Conservation (phyloP, 2,797 vertebrate species). For the Steatocranus sp. region DNA sequence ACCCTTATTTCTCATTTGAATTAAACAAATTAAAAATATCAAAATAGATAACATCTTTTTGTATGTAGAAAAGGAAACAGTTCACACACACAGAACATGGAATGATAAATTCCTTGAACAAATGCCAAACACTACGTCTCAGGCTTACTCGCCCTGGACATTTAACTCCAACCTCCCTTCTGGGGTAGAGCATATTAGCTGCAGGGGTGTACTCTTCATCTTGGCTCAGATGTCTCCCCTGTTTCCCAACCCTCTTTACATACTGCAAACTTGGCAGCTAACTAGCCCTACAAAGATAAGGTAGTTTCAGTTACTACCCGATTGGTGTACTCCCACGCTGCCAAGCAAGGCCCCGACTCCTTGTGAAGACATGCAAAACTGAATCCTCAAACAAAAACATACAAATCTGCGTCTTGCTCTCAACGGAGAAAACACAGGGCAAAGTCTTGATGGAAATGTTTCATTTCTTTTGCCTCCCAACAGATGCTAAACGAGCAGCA, state of each 20-base stretch:
- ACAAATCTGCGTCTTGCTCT: slow-evolving; percentile 46
- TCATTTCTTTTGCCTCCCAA: slow-evolving; percentile 63
- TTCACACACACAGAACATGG: neutral
- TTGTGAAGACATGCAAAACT: slow-evolving; percentile 30
- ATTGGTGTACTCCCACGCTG: slow-evolving; percentile 14
- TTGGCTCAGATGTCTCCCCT: slow-evolving; percentile 25
- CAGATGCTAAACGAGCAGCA: slow-evolving; percentile 61
- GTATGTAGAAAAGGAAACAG: neutral
- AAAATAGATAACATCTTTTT: neutral
- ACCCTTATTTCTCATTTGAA: neutral
- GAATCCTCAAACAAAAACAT: slow-evolving; percentile 51
- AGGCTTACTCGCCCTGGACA: slow-evolving; percentile 3
- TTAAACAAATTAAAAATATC: neutral
- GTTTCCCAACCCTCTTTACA: slow-evolving; percentile 5
- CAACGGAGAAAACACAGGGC: slow-evolving; percentile 31
- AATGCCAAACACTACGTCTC: neutral
- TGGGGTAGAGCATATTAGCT: slow-evolving; percentile 18
- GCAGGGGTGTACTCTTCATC: slow-evolving; percentile 18
- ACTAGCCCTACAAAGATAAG: neutral
- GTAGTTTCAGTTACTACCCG: neutral
- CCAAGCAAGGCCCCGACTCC: slow-evolving; percentile 5
- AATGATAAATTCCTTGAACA: neutral
- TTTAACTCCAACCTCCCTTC: slow-evolving; percentile 27
- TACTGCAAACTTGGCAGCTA: neutral
- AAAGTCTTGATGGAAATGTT: slow-evolving; percentile 69